Conservation (phyloP, 2,113 vertebrate species). For the Onychostruthus taczanowskii region DNA sequence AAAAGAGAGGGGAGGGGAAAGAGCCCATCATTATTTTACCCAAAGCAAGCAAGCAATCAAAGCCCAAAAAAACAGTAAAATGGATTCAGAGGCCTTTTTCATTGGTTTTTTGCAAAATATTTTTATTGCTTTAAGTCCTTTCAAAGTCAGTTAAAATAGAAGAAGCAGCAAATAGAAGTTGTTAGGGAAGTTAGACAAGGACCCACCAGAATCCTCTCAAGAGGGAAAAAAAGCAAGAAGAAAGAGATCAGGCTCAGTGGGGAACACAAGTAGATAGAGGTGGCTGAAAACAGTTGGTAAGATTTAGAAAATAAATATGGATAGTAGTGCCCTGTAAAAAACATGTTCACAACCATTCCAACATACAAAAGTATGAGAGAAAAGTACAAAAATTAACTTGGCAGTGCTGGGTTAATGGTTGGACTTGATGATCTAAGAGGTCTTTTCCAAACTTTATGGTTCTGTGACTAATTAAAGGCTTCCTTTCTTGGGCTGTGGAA, state of each 20-base stretch:
- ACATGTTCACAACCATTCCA: background rate
- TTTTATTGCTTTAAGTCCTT: background rate
- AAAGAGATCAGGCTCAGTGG: background rate
- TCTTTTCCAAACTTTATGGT: background rate
- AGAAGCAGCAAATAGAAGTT: background rate
- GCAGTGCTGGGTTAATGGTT: background rate
- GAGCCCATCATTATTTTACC: background rate
- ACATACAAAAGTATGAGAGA: background rate
- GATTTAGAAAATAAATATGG: background rate
- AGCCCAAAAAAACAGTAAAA: background rate
- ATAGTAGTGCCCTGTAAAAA: background rate
- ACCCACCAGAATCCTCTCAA: background rate
- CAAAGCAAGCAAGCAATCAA: background rate
- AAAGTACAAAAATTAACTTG: background rate
- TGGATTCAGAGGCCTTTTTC: background rate
- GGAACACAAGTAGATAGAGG: background rate
- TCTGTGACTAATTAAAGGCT: background rate
- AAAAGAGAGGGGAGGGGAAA: accelerated
- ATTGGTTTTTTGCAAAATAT: background rate
- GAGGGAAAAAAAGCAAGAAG: background rate
- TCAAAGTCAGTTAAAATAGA: background rate
- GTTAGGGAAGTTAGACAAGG: background rate
- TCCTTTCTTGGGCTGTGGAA: background rate
- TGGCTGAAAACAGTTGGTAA: background rate
- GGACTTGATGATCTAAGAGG: background rate